phyloP scores from a whole-genome alignment of 2,113 vertebrate species.

The Pycnonotus jocosus region DNA sequence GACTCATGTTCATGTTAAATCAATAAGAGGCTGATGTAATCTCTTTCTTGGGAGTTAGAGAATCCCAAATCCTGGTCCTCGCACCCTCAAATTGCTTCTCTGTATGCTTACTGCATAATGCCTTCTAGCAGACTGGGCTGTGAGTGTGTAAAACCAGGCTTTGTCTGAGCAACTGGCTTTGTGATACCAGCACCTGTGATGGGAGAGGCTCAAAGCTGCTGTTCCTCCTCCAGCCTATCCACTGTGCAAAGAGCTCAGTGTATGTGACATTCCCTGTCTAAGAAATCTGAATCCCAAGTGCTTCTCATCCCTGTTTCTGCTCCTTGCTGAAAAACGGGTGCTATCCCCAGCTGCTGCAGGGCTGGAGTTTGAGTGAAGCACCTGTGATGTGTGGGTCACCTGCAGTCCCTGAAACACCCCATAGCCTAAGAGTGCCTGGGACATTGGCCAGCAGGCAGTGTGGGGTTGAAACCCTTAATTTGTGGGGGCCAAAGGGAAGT shows the following conservation, averaged over 20 bases:
- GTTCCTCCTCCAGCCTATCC: background rate
- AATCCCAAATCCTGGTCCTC: background rate
- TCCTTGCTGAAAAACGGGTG: background rate
- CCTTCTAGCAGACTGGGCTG: background rate
- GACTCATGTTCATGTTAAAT: background rate
- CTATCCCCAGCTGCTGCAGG: background rate
- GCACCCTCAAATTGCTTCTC: background rate
- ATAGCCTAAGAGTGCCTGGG: background rate
- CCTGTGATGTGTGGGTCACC: fast-evolving
- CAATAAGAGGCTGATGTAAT: background rate
- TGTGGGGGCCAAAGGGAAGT: background rate
- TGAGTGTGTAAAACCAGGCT: background rate
- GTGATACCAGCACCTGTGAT: fast-evolving
- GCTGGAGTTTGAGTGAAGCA: background rate
- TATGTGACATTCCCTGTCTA: background rate
- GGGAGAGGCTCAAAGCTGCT: background rate
- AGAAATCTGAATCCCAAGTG: background rate
- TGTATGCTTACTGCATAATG: background rate
- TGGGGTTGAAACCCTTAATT: background rate
- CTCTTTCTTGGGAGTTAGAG: background rate
- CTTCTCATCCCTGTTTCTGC: background rate
- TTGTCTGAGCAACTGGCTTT: background rate
- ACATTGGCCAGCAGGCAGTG: background rate
- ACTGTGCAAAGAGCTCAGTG: fast-evolving
- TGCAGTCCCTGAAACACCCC: background rate